Percentiles rank a stretch among this genome's conserved stretches.
phyloP scores from a whole-genome alignment of 64 coral and sea anemone species.

The Pachyseris speciosa region DNA sequence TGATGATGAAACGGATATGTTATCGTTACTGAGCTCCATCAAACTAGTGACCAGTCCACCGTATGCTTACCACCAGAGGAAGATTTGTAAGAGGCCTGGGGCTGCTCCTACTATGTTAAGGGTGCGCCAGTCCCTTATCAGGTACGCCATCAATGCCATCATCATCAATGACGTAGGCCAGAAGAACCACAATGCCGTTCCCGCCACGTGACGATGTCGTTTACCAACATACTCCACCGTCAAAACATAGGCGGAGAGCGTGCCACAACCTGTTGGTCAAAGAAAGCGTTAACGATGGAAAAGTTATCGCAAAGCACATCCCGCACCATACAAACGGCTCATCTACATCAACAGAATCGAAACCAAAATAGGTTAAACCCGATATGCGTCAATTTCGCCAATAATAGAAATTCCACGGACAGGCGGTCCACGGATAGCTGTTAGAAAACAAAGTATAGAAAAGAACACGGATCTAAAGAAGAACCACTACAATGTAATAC shows the following conservation, averaged over 20 bases:
- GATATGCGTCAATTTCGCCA: too few species aligned
- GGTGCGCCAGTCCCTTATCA: slow-evolving; percentile 55
- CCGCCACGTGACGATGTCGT: slow-evolving; percentile 39
- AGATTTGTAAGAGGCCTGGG: slow-evolving; percentile 29
- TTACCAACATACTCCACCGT: slow-evolving; percentile 22
- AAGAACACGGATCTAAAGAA: too few species aligned
- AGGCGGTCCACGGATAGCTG: too few species aligned
- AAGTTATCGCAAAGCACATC: background rate
- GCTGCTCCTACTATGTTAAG: slow-evolving; percentile 40
- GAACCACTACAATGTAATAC: too few species aligned
- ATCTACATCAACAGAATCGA: background rate
- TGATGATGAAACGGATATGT: too few species aligned
- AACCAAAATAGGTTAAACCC: too few species aligned
- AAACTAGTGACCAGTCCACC: too few species aligned
- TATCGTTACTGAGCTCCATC: too few species aligned
- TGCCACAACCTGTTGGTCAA: background rate
- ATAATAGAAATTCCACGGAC: too few species aligned
- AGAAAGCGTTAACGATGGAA: background rate
- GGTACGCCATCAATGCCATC: slow-evolving; percentile 29
- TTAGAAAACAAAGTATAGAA: too few species aligned
- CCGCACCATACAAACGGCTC: background rate
- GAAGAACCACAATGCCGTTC: background rate
- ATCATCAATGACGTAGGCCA: background rate
- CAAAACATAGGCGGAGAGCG: background rate
- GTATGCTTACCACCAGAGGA: slow-evolving; percentile 60